Evolutionary conservation across 1,140 invertebrate species (phyloP).

Genomic region (Diorhabda sublineata): DNA sequence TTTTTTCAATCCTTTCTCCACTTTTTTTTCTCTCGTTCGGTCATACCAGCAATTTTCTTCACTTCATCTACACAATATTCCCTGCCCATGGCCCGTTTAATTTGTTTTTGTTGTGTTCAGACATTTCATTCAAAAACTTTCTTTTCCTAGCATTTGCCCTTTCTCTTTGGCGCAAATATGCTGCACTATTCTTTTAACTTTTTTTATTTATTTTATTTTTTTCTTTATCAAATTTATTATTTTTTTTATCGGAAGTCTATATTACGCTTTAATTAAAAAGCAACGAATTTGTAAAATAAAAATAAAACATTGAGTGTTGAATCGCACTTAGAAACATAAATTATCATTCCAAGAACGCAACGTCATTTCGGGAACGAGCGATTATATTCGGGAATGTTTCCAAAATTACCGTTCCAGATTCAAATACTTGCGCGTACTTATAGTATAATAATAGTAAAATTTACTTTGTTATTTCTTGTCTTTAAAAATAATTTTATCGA

Average conservation of each 20-base stretch:
- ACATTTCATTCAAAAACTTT: too few species aligned
- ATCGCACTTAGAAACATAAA: not conserved
- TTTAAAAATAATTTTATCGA: not conserved
- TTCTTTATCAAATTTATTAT: not conserved
- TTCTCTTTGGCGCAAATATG: too few species aligned
- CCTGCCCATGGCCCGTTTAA: too few species aligned
- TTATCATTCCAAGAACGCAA: not conserved
- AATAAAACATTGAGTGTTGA: not conserved
- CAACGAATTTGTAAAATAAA: not conserved
- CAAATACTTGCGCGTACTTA: too few species aligned
- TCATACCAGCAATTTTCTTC: too few species aligned
- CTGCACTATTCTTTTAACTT: too few species aligned
- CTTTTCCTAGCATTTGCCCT: too few species aligned
- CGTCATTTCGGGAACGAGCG: not conserved
- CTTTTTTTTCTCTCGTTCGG: too few species aligned
- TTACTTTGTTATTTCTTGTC: not conserved
- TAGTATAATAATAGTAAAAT: too few species aligned
- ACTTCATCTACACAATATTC: too few species aligned
- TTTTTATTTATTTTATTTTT: not conserved
- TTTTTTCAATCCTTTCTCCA: not conserved
- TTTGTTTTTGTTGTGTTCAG: too few species aligned
- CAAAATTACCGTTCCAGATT: not conserved
- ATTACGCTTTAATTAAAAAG: not conserved
- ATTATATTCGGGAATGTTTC: not conserved
- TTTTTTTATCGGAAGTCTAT: not conserved